Base-by-base conservation (phyloP, 2,797 vertebrate species). In the Bovichtus variegatus region DNA sequence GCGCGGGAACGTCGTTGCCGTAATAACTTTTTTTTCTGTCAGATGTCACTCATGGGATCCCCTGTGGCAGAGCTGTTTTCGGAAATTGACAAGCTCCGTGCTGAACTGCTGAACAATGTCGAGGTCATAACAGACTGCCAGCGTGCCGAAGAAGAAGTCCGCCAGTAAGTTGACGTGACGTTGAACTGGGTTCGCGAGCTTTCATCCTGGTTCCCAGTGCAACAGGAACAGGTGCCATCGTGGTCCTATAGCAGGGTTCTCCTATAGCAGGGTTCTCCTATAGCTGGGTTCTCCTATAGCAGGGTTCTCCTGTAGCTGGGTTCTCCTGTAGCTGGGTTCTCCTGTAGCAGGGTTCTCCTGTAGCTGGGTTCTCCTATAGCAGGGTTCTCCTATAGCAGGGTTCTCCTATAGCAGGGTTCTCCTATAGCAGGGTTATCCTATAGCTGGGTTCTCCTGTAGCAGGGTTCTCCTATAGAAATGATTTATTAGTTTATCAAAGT, bases 61-160 rank as follows among this genome's bases (percentile, higher is more conserved):
- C 8, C 1, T 16, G 27, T 0, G 6, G 40, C 31, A 0, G 62
- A 86, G 1, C 4, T 76, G 5, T 92, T 91, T 72, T 36, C 21
- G 21, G 80, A 92, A 81, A 34, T 93, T 34, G 90, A 92, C 12
- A 78, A 83, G 43, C 80, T 93, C 15, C 86, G 83, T 15, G 38
- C 2, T 27, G 51, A 87, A 11, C 34, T 91, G 41, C 31, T 90
- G n/a, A 64, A 16, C 25, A 66, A 36, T 6, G 49, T 41, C 1
- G 54, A 80, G 0, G 12, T 25, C 4, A 19, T 2, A 40, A 6
- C 71, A 12, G 66, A 71, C 23, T 2, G 18, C 9, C 81, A 36
- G 21, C 54, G 6, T 0, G 31, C 1, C 5, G 81, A 72, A 13
- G 83, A 69, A 13, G 89, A 87, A 74, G 51, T 70, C 15, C 87